Base-by-base conservation (phyloP, 1,140 invertebrate species). In the Drosophila gunungcola region DNA sequence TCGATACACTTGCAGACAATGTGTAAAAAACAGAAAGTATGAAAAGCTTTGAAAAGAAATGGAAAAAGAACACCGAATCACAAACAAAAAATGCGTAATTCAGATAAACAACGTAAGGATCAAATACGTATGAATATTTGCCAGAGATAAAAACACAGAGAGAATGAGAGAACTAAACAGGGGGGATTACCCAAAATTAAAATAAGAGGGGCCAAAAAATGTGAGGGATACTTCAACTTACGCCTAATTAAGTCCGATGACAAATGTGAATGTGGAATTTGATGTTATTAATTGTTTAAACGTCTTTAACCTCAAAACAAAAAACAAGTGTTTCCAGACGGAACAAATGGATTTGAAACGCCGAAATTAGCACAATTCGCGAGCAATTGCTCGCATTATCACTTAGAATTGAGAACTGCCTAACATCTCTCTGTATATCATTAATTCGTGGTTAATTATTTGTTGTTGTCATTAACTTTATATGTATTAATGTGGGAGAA, bases 1-100 rank as follows among this genome's bases (percentile, higher is more conserved):
- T 67, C 72, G 73, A 67, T 90, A 92, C 91, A 92, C 91, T 92
- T 92, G 91, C 91, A 92, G 91, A 92, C 91, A 92, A 92, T 92
- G 91, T 92, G 91, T 92, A 91, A 91, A 90, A 60, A 41, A 69
- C 64, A 72, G 73, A 79, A 85, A 80, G 82, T 84, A 54, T 70
- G 53, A 73, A 77, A 77, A 60, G 63, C 55, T 74, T 65, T 36
- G 16, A 43, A 70, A 45, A 13, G 41, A 55, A 25, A 46, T 29
- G 42, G 21, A 54, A 69, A 41, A 25, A 49, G 25, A 45, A 68
- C 29, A 45, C 16, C 51, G 38, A 70, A 45, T 32, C 55, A 73
- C 53, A 49, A 57, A 60, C 11, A 61, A 9, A 48, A 52, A 56
- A 29, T 10, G 12, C 27, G 56, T 53, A 58, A 58, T 34, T 34